Base-by-base conservation (phyloP, 2,797 vertebrate genomes). In the Pangasius djambal region DNA sequence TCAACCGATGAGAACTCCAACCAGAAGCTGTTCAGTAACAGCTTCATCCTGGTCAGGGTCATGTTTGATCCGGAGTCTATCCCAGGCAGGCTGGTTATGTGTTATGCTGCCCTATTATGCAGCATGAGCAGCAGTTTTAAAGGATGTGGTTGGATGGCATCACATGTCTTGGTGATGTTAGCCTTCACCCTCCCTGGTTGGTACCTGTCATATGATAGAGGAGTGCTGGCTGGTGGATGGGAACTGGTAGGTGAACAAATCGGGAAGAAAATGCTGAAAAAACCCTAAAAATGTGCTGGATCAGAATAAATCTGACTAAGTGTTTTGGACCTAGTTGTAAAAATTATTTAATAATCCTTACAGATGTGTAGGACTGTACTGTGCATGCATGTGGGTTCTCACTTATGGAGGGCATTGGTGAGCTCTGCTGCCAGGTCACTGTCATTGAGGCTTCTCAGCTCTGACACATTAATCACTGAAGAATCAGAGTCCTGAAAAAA, bases 391-490 rank as follows among this genome's bases (percentile, higher is more conserved):
- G n/a, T 44, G 1, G 57, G 3, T 28, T 55, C 95, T 95, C 92
- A 97, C 97, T 97, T 93, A 55, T 96, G 94, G 87, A 97, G 95
- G 61, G 96, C 96, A 0, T 91, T 96, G 70, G 97, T 93, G 37
- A 98, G 94, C 87, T 98, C 97, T 0, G 95, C 93, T 6, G 97
- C 95, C 90, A 97, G 93, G 81, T 97, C 97, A 0, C 92, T 95
- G 87, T 98, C 97, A 0, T 77, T 93, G 90, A 95, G 95, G 0
- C 92, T 94, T 91, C 95, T 95, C 50, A 97, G 92, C 85, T 97
- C 97, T 28, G 95, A 92, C 0, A 96, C 89, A 0, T 95, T 94
- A 85, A 96, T 91, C 0, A 95, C 91, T 15, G 95, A 91, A 81
- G 95, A 55, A 0, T 97, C 97, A 88, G 95, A 94, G 50, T 97